Base-by-base conservation (phyloP, 2,113 vertebrate genomes). In the Toxotes jaculatrix region DNA sequence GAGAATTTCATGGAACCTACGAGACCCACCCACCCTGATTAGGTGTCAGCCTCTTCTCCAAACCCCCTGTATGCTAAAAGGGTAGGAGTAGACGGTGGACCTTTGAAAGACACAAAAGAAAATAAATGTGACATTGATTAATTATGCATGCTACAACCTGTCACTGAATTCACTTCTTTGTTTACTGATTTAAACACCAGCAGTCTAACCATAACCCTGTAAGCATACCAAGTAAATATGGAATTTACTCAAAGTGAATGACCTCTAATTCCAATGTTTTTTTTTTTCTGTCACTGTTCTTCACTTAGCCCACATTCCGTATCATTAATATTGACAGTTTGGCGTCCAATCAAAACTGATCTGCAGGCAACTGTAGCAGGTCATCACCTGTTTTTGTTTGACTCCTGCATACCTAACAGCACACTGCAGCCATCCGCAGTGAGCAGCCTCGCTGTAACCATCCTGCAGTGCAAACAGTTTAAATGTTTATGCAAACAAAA, bases 401-500 rank as follows among this genome's bases (percentile, higher is more conserved):
- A 14, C 55, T 64, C 16, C 73, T 64, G 40, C 49, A 82, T 57
- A 47, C 49, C 47, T 56, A 47, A 16, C 23, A 67, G 45, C 34
- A 49, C 27, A 38, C 47, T 77, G 69, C 14, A 62, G 55, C 32
- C 21, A 40, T 47, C 40, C 9, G 36, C 42, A 73, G 19, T 1
- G 11, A 7, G 38, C 27, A 49, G 6, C 21, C n/a, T 56, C 21
- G 17, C 31, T 7, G 11, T 17, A 56, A 34, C 14, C 43, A 27
- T 27, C 45, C 72, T 63, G 31, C 32, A 38, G 34, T 14, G 32
- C 32, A 23, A 23, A 61, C 45, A 32, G 0, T 57, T 32, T 21
- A 59, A 65, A 59, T 40, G 38, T 69, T 68, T 32, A 49, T 64
- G 59, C 73, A 62, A 72, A 69, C 56, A 64, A 73, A 60, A 65